Base-by-base conservation (phyloP, 23 tunicate genomes). In the Trididemnum nubilum region DNA sequence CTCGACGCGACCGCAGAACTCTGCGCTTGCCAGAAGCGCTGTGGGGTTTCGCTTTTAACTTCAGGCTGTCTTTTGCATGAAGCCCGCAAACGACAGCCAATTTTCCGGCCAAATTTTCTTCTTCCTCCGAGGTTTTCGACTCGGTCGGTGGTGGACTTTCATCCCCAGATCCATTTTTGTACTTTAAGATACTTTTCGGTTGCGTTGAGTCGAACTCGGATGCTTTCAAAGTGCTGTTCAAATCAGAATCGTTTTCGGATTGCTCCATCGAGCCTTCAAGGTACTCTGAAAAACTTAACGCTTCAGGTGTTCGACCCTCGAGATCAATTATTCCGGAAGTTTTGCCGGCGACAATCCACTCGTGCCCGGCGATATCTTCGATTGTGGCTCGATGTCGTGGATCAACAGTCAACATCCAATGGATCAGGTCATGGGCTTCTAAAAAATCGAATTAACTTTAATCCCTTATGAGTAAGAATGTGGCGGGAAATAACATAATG, bases 51-150 rank as follows among this genome's bases (percentile, higher is more conserved):
- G 72, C 80, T 71, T 90, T 85, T 49, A 90, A 28, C 69, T 90
- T 90, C 2, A 90, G 50, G 59, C 95, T 90, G 82, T 85, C 89
- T 28, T 81, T 81, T 0, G 95, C 89, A 26, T 89, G 87, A 32
- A 85, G 59, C 24, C 95, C 95, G 72, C 95, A 90, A 38, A 80
- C 89, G 1, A 79, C 89, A 9, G 88, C 95, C 34, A 84, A 72
- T 36, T 88, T 83, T 2, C 93, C 93, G 1, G 80, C 83, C 37
- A 76, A 63, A 18, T 40, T 54, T 34, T 44, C 84, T 3, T 64
- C 74, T 5, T 32, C 21, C 38, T 12, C 25, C 67, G 25, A 15
- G 18, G 67, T 61, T 22, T 61, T 24, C 5, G 67, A 61, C 29
- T 61, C 25, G 26, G 22, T 61, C 12, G 54, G 12, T 7, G 54